Base-by-base conservation (phyloP, 2,113 vertebrate genomes). In the Pandion haliaetus region DNA sequence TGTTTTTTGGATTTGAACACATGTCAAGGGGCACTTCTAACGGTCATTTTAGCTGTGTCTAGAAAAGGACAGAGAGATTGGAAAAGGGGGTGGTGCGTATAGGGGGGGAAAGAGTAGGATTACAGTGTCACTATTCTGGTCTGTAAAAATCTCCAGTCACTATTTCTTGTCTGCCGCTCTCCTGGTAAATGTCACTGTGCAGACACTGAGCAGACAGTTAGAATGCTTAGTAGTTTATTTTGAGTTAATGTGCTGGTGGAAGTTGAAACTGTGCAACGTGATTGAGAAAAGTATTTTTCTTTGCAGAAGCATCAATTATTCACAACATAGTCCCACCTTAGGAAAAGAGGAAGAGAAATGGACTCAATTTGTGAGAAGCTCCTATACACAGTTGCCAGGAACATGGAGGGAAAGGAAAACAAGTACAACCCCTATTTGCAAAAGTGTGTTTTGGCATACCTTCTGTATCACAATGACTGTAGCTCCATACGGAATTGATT, bases 141-240 rank as follows among this genome's bases (percentile, higher is more conserved):
- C 65, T 67, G 11, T 80, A 80, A 87, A 96, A 89, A 71, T 79
- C 88, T 91, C 23, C 38, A 78, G 71, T 87, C 72, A 36, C 80
- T 91, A 82, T 82, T 95, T 95, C 83, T 87, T 91, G 73, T 76
- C 84, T 89, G 61, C 61, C 44, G 73, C 83, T 70, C n/a, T 93
- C 69, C 61, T 89, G 82, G 70, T 77, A 83, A 93, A 93, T 88
- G 77, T 90, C 86, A 82, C 45, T 66, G 49, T 71, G 38, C 83
- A 94, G 94, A 94, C 88, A 87, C 66, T 79, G 82, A 89, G 81
- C 78, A 89, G 92, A 85, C 78, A 86, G 82, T 61, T 91, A 45
- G 29, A 88, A 95, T 90, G 71, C 65, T 89, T 50, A 52, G 36
- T 61, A 88, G 93, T 95, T 97, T 91, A 81, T 94, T 95, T 96